Conservation (phyloP, 2,888 invertebrate species). For the Parnassius orleans region DNA sequence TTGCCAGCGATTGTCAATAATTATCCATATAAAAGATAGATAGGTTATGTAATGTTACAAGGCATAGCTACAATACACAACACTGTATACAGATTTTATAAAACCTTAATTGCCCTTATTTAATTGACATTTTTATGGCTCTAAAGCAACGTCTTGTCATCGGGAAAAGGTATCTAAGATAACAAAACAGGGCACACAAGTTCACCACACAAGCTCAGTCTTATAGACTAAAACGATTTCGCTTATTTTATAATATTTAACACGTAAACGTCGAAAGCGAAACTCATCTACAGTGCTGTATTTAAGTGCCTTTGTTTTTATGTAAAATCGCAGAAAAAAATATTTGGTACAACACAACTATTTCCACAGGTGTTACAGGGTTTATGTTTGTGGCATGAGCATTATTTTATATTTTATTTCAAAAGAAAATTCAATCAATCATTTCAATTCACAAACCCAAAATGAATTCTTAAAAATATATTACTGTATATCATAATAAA, state of each 20-base stretch:
- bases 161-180: slow-evolving; percentile 10
- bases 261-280: slow-evolving; percentile 28
- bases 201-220: slow-evolving; percentile 46
- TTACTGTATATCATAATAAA: too few relatives aligned
- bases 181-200: slow-evolving; percentile 33
- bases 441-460: too few relatives aligned
- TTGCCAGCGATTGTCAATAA: neutral
- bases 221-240: slow-evolving; percentile 41
- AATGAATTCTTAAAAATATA: too few relatives aligned
- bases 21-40: neutral
- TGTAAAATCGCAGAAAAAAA: slow-evolving; percentile 9
- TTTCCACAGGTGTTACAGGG: neutral
- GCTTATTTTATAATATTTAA: slow-evolving; percentile 27
- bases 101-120: neutral
- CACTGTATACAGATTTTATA: neutral
- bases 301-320: slow-evolving; percentile 41
- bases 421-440: too few relatives aligned
- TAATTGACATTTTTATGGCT: neutral
- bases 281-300: slow-evolving; percentile 6
- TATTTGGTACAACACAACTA: slow-evolving; percentile 10
- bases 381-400: too few relatives aligned
- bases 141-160: neutral
- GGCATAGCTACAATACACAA: neutral
- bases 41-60: neutral
- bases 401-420: too few relatives aligned